Evolutionary conservation across 2,113 vertebrate genomes (phyloP).

Genomic region (Formicarius rufipectus): DNA sequence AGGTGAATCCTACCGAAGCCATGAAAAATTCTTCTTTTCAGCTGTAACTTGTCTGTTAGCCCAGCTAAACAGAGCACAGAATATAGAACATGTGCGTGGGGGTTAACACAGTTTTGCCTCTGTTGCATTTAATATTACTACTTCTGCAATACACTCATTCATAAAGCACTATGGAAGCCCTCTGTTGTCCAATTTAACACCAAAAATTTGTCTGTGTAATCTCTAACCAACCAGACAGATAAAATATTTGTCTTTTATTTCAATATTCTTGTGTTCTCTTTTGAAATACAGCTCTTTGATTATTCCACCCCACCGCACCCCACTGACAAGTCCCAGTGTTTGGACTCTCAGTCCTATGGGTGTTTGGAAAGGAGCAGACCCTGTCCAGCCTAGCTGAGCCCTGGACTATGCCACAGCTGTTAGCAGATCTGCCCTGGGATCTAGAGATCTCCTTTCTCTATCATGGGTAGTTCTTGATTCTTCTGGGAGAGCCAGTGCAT

Average conservation of each 20-base stretch:
- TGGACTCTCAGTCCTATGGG: background rate
- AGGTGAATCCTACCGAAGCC: background rate
- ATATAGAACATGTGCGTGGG: background rate
- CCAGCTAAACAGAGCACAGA: background rate
- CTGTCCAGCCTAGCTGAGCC: background rate
- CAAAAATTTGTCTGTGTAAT: constrained; percentile 32
- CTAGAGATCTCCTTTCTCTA: background rate
- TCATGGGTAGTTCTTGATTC: accelerated
- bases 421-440: background rate
- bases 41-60: background rate
- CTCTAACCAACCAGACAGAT: constrained; percentile 7
- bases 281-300: background rate
- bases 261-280: background rate
- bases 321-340: background rate
- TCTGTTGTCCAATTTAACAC: constrained; percentile 37
- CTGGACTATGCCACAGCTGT: background rate
- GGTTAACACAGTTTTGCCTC: background rate
- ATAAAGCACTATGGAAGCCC: constrained; percentile 26
- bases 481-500: background rate
- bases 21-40: background rate
- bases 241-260: constrained; percentile 21
- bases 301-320: no score
- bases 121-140: background rate
- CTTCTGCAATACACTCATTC: background rate
- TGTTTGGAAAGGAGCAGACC: background rate